Evolutionary conservation across 2,888 invertebrate species (phyloP).

Genomic region (Yponomeuta evonymella): DNA sequence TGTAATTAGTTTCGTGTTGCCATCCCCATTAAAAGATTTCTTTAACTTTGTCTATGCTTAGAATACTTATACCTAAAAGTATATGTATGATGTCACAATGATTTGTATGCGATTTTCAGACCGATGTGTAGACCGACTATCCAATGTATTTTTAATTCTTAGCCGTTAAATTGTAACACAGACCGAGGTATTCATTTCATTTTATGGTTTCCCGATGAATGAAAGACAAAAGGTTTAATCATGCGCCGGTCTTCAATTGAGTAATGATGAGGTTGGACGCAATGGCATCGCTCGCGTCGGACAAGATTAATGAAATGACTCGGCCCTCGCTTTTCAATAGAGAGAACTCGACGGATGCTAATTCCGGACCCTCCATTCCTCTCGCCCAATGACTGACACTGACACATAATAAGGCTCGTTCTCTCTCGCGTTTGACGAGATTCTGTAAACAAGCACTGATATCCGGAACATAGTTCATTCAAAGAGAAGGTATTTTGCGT

Average conservation of each 20-base stretch:
- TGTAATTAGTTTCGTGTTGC: too few relatives aligned
- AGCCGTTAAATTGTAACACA: too few relatives aligned
- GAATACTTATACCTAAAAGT: too few relatives aligned
- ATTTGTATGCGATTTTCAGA: too few relatives aligned
- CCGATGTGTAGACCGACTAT: too few relatives aligned
- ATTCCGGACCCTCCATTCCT: not conserved
- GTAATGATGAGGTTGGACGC: not conserved
- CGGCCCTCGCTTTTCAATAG: conserved; percentile 20
- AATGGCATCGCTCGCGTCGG: not conserved
- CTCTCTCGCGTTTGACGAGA: not conserved
- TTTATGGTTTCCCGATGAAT: too few relatives aligned
- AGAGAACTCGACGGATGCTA: conserved; percentile 16
- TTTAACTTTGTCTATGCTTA: too few relatives aligned
- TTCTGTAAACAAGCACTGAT: not conserved
- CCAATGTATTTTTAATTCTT: too few relatives aligned
- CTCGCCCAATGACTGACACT: not conserved
- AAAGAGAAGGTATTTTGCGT: not conserved
- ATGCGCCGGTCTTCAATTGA: not conserved
- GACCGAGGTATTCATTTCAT: too few relatives aligned
- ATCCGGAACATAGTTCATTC: not conserved
- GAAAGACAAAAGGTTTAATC: conserved; percentile 2
- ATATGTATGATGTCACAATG: too few relatives aligned
- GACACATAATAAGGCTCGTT: not conserved
- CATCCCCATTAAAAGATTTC: too few relatives aligned
- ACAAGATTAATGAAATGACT: conserved; percentile 5